Evolutionary conservation across 2,113 vertebrate species (phyloP).

Genomic region (Phycodurus eques): DNA sequence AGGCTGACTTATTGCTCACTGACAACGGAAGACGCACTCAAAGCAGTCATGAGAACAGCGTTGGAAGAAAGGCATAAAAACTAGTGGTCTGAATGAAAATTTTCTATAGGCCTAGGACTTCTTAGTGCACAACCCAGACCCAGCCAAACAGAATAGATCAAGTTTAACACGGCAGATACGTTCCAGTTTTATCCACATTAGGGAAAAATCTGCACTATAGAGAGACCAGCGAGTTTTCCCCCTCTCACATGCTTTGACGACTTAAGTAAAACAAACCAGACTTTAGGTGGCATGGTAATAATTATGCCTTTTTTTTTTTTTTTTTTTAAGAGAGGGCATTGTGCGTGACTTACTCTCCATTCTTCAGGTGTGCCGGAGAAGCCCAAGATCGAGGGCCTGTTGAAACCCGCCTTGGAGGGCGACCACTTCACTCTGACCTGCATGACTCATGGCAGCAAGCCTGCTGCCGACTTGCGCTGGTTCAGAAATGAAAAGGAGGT

Average conservation of each 20-base stretch:
- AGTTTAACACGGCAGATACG: too few species aligned
- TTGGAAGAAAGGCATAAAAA: constrained; percentile 33
- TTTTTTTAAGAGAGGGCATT: neutral
- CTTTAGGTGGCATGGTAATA: neutral
- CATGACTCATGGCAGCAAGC: constrained; percentile 95
- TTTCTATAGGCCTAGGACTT: too few species aligned
- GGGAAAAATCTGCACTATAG: too few species aligned
- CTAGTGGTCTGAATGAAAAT: neutral
- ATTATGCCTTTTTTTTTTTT: neutral
- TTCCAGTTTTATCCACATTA: too few species aligned
- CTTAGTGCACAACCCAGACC: too few species aligned
- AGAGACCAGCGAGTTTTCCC: too few species aligned
- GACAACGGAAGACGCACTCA: constrained; percentile 50
- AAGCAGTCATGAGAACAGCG: constrained; percentile 47
- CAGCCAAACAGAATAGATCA: too few species aligned
- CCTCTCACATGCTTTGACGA: too few species aligned
- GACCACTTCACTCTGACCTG: constrained; percentile 94
- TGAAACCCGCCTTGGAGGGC: constrained; percentile 91
- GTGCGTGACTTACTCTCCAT: neutral
- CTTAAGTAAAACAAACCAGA: neutral
- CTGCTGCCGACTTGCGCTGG: constrained; percentile 96
- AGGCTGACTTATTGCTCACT: constrained; percentile 49
- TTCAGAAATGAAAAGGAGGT: constrained; percentile 97
- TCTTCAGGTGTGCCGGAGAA: constrained; percentile 90
- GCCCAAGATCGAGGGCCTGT: constrained; percentile 92